These are phyloP conservation scores for Erpobdella octoculata DNA, from an alignment of 2,888 invertebrate species.

Conservation along the genomic window DNA sequence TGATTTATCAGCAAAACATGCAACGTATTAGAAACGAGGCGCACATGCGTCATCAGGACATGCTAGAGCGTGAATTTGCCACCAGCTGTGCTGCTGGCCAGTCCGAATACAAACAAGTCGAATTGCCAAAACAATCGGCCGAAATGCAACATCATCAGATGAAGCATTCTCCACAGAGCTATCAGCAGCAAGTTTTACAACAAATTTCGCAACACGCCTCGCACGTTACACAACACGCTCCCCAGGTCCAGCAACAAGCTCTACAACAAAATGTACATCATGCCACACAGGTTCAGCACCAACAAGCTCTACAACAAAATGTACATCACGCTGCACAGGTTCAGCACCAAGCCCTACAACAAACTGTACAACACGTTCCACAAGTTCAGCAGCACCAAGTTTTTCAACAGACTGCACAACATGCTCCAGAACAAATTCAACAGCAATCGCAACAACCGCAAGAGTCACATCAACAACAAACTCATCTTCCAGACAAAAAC, in stretches of 20 bases:
- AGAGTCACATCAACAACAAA: not conserved
- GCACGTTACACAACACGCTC: not conserved
- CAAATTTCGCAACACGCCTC: not conserved
- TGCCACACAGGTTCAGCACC: not conserved
- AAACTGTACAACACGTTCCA: not conserved
- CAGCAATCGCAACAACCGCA: conserved; percentile 2
- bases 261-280: not conserved
- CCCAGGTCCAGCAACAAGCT: not conserved
- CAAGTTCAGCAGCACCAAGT: conserved; percentile 3
- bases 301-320: not conserved
- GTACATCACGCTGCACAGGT: not conserved
- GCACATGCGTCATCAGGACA: too few species aligned
- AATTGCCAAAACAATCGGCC: too few species aligned
- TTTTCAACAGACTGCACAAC: not conserved
- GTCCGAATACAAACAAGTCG: too few species aligned
- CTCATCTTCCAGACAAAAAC: not conserved
- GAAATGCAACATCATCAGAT: not conserved
- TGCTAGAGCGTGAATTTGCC: too few species aligned
- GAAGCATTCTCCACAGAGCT: not conserved
- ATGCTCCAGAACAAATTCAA: not conserved
- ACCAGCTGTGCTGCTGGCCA: too few species aligned
- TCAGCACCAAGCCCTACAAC: not conserved
- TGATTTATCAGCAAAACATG: too few species aligned
- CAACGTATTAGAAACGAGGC: too few species aligned
- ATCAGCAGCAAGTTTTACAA: too few species aligned